Conservation (phyloP, 2,797 vertebrate species). For the Manis crassicaudata region DNA sequence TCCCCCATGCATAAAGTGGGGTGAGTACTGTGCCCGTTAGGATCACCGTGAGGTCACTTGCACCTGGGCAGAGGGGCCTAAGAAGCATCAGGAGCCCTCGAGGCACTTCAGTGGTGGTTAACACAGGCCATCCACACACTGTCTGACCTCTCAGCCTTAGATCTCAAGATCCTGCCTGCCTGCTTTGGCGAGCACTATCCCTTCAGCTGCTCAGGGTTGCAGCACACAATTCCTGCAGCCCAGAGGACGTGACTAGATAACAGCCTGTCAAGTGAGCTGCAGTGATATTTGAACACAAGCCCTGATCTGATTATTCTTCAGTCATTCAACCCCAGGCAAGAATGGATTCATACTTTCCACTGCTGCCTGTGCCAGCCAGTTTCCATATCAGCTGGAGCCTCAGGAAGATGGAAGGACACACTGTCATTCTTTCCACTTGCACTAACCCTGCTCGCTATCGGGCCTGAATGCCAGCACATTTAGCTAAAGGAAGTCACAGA, state of each 20-base stretch:
- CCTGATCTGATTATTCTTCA: constrained; percentile 56
- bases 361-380: constrained; percentile 78
- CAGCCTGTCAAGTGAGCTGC: constrained; percentile 23
- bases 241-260: not conserved
- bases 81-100: not conserved
- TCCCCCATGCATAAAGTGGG: not conserved
- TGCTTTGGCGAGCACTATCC: not conserved
- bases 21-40: not conserved
- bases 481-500: constrained; percentile 56
- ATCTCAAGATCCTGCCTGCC: fast-evolving
- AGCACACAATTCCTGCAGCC: not conserved
- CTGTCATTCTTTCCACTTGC: constrained; percentile 85
- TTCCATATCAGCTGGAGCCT: constrained; percentile 80
- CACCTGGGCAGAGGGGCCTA: not conserved
- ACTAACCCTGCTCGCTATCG: constrained; percentile 69
- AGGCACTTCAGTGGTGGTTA: fast-evolving
- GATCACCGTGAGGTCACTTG: fast-evolving
- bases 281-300: constrained; percentile 63
- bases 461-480: constrained; percentile 67
- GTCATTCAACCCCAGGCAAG: constrained; percentile 77
- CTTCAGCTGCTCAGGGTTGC: not conserved
- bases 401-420: constrained; percentile 75
- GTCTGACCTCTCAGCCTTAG: not conserved
- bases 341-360: constrained; percentile 84
- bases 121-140: fast-evolving